Evolutionary conservation across 2,888 invertebrate genomes (phyloP).

Genomic region (Lasioglossum pauxillum): DNA sequence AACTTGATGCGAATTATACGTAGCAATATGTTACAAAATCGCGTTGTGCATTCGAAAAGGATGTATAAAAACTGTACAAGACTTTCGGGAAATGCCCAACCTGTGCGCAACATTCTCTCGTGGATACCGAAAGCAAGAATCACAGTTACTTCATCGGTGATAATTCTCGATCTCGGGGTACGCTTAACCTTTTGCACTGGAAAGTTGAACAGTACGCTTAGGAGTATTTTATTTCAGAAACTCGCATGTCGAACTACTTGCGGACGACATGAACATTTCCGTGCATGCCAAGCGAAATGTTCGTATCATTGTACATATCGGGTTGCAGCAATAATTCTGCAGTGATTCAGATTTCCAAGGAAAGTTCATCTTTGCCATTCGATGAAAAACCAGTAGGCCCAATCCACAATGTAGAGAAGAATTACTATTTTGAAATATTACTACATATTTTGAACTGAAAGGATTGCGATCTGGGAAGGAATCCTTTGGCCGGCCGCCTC

Average conservation of each 20-base stretch:
- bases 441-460: neutral
- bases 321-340: neutral
- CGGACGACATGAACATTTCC: constrained; percentile 3
- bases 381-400: neutral
- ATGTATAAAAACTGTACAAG: neutral
- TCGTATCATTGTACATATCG: neutral
- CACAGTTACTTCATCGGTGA: neutral
- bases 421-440: too few relatives aligned
- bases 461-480: constrained; percentile 13
- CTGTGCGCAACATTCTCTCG: neutral
- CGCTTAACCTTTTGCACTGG: constrained; percentile 8
- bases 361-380: neutral
- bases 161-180: neutral
- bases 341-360: neutral
- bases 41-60: neutral
- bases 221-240: constrained; percentile 4
- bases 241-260: constrained; percentile 2
- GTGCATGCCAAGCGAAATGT: neutral
- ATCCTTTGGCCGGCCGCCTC: constrained; percentile 33
- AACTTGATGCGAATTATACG: neutral
- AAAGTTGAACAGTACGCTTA: neutral
- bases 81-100: neutral
- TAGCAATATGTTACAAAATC: neutral
- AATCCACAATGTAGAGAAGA: neutral
- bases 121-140: neutral